Percentiles rank a stretch among this genome's conserved stretches.
Conservation (phyloP, 2,113 vertebrate species). For the Brachirus orientalis region DNA sequence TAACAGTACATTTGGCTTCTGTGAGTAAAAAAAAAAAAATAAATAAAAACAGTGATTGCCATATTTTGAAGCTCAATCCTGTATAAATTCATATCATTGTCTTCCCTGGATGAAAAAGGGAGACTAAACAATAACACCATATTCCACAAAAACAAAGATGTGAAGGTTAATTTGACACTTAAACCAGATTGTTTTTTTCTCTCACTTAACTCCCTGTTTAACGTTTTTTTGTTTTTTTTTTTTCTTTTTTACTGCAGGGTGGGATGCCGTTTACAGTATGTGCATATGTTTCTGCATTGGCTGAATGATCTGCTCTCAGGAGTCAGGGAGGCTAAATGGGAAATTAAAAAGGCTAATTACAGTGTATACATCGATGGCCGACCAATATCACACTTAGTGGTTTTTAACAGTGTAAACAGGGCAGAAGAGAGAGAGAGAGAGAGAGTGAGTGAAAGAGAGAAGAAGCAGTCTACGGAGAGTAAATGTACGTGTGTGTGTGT, state of each 20-base stretch:
- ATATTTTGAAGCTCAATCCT: neutral
- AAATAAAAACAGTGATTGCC: no score
- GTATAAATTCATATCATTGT: no score
- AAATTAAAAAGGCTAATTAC: conserved; percentile 75
- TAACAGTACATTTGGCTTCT: no score
- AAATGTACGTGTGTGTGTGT: conserved; percentile 27
- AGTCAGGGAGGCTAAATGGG: conserved; percentile 61
- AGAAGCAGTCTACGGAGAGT: conserved; percentile 34
- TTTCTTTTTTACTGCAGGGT: neutral
- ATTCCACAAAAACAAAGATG: neutral
- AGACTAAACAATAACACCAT: no score
- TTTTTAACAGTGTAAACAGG: conserved; percentile 64
- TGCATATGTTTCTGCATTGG: conserved; percentile 43
- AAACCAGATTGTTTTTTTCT: conserved; percentile 3
- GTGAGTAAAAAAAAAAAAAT: no score
- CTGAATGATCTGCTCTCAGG: conserved; percentile 41
- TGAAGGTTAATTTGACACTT: conserved; percentile 33
- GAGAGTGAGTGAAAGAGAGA: conserved; percentile 16
- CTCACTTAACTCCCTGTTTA: conserved; percentile 5
- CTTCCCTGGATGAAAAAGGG: no score
- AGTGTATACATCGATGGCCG: conserved; percentile 58
- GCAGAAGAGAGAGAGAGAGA: conserved; percentile 1
- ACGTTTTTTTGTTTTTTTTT: neutral
- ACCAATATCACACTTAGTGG: conserved; percentile 68
- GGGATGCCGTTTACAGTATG: conserved; percentile 30